Conservation (phyloP, 2,797 vertebrate species). For the Epinephelus malabaricus region DNA sequence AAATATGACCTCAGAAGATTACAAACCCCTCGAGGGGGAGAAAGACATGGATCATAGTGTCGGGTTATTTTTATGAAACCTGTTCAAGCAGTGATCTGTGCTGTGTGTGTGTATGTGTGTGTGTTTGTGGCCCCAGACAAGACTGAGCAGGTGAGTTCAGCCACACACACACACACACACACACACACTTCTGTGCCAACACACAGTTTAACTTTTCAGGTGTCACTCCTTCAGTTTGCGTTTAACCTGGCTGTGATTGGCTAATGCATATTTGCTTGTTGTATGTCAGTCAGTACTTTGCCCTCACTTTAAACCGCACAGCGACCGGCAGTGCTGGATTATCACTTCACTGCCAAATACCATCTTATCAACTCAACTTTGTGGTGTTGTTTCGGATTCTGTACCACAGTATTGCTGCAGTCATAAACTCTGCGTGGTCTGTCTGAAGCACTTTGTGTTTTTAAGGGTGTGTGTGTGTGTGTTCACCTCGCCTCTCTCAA, state of each 20-base stretch:
- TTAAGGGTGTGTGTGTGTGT: slow-evolving; percentile 12
- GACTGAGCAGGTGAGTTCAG: slow-evolving; percentile 69
- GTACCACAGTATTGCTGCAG: slow-evolving; percentile 7
- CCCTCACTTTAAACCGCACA: slow-evolving; percentile 23
- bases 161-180: slow-evolving; percentile 6
- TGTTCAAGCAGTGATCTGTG: slow-evolving; percentile 38
- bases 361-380: slow-evolving; percentile 1
- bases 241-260: slow-evolving; percentile 22
- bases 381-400: neutral
- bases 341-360: slow-evolving; percentile 22
- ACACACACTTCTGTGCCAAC: slow-evolving; percentile 25
- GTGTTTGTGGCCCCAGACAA: slow-evolving; percentile 56
- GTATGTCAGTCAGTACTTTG: slow-evolving; percentile 36
- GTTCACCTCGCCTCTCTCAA: slow-evolving; percentile 31
- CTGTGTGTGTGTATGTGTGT: slow-evolving; percentile 19
- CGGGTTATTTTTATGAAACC: slow-evolving; percentile 45
- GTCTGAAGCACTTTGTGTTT: slow-evolving; percentile 1
- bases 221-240: slow-evolving; percentile 49
- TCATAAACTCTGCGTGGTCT: neutral
- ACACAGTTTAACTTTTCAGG: slow-evolving; percentile 50
- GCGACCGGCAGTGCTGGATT: neutral
- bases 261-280: slow-evolving; percentile 31
- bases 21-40: slow-evolving; percentile 32
- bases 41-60: slow-evolving; percentile 36
- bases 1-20: slow-evolving; percentile 60